A percentile compares a stretch with the other conserved stretches of the same genome.
Evolutionary conservation across 1,140 invertebrate species (phyloP).

Genomic region (Coenobita brevimanus): DNA sequence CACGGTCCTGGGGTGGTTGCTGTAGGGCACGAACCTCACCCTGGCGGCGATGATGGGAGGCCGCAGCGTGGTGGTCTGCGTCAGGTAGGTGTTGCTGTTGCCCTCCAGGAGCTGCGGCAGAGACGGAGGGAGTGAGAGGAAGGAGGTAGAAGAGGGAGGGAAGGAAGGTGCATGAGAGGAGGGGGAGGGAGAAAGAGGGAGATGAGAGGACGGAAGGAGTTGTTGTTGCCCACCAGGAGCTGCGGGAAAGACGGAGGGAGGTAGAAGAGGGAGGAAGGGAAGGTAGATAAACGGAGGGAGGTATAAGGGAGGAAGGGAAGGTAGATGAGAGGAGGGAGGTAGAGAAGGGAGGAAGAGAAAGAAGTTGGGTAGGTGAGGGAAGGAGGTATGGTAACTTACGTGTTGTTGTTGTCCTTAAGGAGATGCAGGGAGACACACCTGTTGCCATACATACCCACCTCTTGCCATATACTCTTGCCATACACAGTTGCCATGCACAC

Average conservation of each 20-base stretch:
- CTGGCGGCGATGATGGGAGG: slow-evolving; percentile 86
- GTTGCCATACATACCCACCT: background rate
- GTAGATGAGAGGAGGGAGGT: too few relatives aligned
- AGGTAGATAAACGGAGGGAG: too few relatives aligned
- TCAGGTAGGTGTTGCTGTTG: slow-evolving; percentile 87
- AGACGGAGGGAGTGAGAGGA: background rate
- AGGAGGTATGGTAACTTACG: background rate
- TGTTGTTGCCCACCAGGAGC: too few relatives aligned
- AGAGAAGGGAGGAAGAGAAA: too few relatives aligned
- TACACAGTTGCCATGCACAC: too few relatives aligned
- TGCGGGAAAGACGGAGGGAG: too few relatives aligned
- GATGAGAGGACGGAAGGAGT: too few relatives aligned
- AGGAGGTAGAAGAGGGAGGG: too few relatives aligned
- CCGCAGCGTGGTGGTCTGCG: slow-evolving; percentile 83
- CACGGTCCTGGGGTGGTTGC: slow-evolving; percentile 85
- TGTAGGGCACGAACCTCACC: slow-evolving; percentile 88
- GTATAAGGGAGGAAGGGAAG: too few relatives aligned
- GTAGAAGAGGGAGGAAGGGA: background rate
- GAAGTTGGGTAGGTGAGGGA: too few relatives aligned
- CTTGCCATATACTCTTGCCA: too few relatives aligned
- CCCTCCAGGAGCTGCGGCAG: slow-evolving; percentile 79
- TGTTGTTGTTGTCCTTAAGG: background rate
- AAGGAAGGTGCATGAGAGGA: too few relatives aligned
- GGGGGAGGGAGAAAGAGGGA: background rate
- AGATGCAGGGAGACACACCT: background rate